Base-by-base conservation (phyloP, 2,113 vertebrate species). In the Festucalex cinctus region DNA sequence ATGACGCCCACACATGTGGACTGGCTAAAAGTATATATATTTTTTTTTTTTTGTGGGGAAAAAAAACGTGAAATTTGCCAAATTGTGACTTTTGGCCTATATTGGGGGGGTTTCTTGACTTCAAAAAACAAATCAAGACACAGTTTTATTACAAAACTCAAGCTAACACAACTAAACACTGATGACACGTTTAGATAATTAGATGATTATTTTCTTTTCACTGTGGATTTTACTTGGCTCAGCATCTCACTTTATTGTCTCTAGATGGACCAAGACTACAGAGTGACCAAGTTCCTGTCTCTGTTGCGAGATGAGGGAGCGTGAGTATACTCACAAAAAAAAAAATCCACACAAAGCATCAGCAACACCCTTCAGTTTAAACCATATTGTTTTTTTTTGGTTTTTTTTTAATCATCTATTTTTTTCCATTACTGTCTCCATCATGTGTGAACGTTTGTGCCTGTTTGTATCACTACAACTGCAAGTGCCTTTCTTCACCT, bases 221-320 rank as follows among this genome's bases (percentile, higher is more conserved):
- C 37, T 37, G 19, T 63, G 37, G 60, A 19, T 9, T 24, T 41
- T 62, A 4, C 12, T 4, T 22, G 14, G 2, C 10, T 2, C 10
- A 12, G 9, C 10, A 6, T 63, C 35, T 61, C 51, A 53, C 35
- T 65, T 44, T 6, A 9, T 26, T 56, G 6, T 89, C 68, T 87
- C 19, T 61, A 99, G 97, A 99, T 98, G 96, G 95, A 96, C 64
- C 89, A 91, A 46, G 94, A 96, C 48, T 95, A 98, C 83, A 93
- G 97, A 57, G 97, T 98, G 85, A 93, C 90, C 79, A 99, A 99
- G 85, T 99, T 99, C 86, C 83, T 99, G 85, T 89, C 94, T 62
- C 94, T 99, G 74, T 89, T 99, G 68, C 88, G 93, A 90, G 95
- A 98, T 63, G 95, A 99, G 91, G 95, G 95, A 80, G 90, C 94